A percentile compares a stretch with the other conserved stretches of the same genome.
phyloP scores from a whole-genome alignment of 2,113 vertebrate species.

The Phaethornis superciliosus region DNA sequence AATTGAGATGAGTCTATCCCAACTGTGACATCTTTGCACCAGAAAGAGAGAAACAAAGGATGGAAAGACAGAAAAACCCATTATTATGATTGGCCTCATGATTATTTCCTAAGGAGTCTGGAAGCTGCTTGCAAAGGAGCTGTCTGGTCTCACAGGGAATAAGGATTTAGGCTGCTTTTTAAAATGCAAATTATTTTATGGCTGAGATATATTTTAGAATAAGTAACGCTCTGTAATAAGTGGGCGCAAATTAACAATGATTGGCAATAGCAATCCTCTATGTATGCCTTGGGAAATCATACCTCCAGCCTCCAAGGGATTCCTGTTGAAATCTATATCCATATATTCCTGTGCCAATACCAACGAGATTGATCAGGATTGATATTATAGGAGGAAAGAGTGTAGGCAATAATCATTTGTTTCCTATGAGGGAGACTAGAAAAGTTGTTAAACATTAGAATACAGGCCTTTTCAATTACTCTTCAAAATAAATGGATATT shows the following conservation, averaged over 20 bases:
- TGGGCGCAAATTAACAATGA: slow-evolving; percentile 70
- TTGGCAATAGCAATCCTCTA: slow-evolving; percentile 66
- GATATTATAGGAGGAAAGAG: slow-evolving; percentile 43
- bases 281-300: slow-evolving; percentile 57
- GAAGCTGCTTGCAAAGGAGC: slow-evolving; percentile 66
- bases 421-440: slow-evolving; percentile 56
- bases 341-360: slow-evolving; percentile 40
- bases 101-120: slow-evolving; percentile 64
- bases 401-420: slow-evolving; percentile 33
- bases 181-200: slow-evolving; percentile 75
- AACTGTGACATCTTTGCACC: not conserved
- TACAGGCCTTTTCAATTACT: slow-evolving; percentile 64
- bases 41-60: not conserved
- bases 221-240: slow-evolving; percentile 65
- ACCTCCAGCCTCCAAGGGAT: slow-evolving; percentile 29
- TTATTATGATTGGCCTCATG: slow-evolving; percentile 65
- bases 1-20: not conserved
- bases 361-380: slow-evolving; percentile 58
- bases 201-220: slow-evolving; percentile 72
- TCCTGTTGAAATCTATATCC: slow-evolving; percentile 58
- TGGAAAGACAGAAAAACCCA: slow-evolving; percentile 48
- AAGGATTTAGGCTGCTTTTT: slow-evolving; percentile 71
- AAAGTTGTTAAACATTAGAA: slow-evolving; percentile 71
- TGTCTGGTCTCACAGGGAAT: slow-evolving; percentile 62
- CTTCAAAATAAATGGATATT: slow-evolving; percentile 67